Conservation (phyloP, 2,888 invertebrate species). For the Seladonia tumulorum region DNA sequence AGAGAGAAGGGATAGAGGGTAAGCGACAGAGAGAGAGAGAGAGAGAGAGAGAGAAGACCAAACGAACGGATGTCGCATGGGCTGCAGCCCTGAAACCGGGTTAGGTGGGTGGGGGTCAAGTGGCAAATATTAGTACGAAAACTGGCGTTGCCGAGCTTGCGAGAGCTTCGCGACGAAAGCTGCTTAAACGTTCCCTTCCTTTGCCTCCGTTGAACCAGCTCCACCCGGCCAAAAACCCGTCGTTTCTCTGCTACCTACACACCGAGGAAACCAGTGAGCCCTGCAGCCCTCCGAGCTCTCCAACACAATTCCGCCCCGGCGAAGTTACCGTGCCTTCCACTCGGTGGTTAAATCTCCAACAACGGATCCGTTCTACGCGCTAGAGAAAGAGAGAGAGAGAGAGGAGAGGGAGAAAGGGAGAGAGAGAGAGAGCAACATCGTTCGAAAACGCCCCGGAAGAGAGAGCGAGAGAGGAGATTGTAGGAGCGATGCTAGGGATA, state of each 20-base stretch:
- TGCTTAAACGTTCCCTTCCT: constrained; percentile 80
- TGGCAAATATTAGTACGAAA: constrained; percentile 84
- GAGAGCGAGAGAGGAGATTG: constrained; percentile 20
- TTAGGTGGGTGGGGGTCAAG: constrained; percentile 79
- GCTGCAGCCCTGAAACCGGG: constrained; percentile 44
- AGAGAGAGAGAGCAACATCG: not conserved
- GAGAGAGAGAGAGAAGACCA: constrained; percentile 45
- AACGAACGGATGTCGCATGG: constrained; percentile 59
- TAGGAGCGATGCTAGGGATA: constrained; percentile 38
- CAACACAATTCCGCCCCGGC: constrained; percentile 76
- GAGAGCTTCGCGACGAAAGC: constrained; percentile 81
- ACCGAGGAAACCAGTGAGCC: constrained; percentile 63
- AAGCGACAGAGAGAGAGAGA: constrained; percentile 41
- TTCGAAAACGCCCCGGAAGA: not conserved
- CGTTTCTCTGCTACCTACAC: constrained; percentile 56
- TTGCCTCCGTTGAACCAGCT: constrained; percentile 60
- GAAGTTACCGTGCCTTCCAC: constrained; percentile 68
- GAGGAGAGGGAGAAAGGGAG: constrained; percentile 1
- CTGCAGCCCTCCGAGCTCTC: constrained; percentile 68
- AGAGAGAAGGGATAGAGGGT: constrained; percentile 15
- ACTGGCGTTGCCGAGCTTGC: constrained; percentile 79
- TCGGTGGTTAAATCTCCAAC: constrained; percentile 76
- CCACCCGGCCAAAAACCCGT: constrained; percentile 56
- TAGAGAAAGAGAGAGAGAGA: not conserved
- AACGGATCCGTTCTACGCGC: constrained; percentile 64